These are phyloP conservation scores for Potamarius usumacintae DNA, from an alignment of 2,113 vertebrate genomes.

Conservation along the genomic window DNA sequence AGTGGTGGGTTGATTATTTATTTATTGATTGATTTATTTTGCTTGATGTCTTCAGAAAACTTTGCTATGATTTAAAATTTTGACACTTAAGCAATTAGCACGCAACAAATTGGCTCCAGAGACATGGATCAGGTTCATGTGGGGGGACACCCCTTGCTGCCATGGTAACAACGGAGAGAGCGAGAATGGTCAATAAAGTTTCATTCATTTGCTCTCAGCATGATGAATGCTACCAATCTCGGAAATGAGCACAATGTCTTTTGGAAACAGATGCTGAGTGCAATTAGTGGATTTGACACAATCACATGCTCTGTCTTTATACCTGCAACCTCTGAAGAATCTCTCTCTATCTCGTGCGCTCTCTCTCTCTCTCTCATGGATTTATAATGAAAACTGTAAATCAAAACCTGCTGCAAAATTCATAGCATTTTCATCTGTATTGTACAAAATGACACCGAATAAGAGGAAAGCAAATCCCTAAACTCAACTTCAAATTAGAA, in stretches of 20 bases:
- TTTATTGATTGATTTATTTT: background rate
- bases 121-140: background rate
- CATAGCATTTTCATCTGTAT: background rate
- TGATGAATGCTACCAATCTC: slow-evolving; percentile 13
- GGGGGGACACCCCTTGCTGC: background rate
- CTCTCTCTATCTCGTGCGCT: background rate
- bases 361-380: background rate
- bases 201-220: background rate
- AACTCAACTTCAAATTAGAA: background rate
- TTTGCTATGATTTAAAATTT: background rate
- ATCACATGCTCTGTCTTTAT: background rate
- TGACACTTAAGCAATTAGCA: background rate
- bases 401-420: background rate
- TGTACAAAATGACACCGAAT: background rate
- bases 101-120: background rate
- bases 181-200: slow-evolving; percentile 14
- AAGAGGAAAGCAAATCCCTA: background rate
- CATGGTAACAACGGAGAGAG: slow-evolving; percentile 25
- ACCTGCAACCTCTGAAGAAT: too few relatives aligned
- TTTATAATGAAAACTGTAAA: background rate
- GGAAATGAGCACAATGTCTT: background rate
- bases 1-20: too few relatives aligned
- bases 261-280: slow-evolving; percentile 10
- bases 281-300: slow-evolving; percentile 26
- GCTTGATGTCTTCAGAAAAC: background rate